Evolutionary conservation across 2,113 vertebrate species (phyloP).

Genomic region (Channa maculata): DNA sequence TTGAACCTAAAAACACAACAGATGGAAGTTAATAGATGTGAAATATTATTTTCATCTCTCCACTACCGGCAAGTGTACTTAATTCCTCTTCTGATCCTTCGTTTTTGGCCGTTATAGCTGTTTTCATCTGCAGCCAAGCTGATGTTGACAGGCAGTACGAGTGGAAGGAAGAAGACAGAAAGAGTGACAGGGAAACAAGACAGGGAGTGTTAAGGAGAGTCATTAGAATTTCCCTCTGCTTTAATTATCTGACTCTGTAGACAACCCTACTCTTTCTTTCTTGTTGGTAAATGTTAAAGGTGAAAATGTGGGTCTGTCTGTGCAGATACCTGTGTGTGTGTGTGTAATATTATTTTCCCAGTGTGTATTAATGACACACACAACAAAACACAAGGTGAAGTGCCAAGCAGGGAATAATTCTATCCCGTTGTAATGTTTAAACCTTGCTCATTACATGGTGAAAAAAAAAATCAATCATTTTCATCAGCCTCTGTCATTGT

Average conservation of each 20-base stretch:
- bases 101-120: slow-evolving; percentile 35
- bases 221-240: slow-evolving; percentile 74
- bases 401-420: slow-evolving; percentile 29
- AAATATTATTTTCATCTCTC: slow-evolving; percentile 40
- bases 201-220: background rate
- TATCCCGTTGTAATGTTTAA: slow-evolving; percentile 43
- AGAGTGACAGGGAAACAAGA: slow-evolving; percentile 9
- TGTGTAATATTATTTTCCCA: slow-evolving; percentile 2
- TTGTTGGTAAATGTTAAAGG: slow-evolving; percentile 64
- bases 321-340: background rate
- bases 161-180: slow-evolving; percentile 31
- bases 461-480: slow-evolving; percentile 57
- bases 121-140: slow-evolving; percentile 55
- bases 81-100: slow-evolving; percentile 1
- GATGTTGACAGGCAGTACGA: slow-evolving; percentile 49
- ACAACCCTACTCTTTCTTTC: slow-evolving; percentile 36
- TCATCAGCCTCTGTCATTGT: slow-evolving; percentile 41
- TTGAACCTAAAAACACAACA: background rate
- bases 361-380: slow-evolving; percentile 21
- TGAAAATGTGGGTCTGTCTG: slow-evolving; percentile 33
- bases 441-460: slow-evolving; percentile 38
- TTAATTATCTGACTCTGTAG: slow-evolving; percentile 77
- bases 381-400: slow-evolving; percentile 22
- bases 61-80: slow-evolving; percentile 6
- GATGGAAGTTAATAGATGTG: slow-evolving; percentile 48